Conservation (phyloP, 2,888 invertebrate genomes). For the Drosophila hamatofila region DNA sequence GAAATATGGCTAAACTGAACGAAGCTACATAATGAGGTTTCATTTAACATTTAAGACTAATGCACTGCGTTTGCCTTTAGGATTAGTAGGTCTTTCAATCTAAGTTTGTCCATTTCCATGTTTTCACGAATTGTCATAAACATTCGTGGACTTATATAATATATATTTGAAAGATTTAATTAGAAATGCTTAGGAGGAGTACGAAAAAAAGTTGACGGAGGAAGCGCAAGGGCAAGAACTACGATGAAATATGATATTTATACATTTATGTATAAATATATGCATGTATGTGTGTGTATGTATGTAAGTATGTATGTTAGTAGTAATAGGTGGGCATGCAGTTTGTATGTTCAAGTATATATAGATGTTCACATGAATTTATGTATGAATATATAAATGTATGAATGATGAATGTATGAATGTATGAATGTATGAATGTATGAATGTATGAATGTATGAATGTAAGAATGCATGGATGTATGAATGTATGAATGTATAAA, state of each 20-base stretch:
- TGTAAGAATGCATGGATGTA: background rate
- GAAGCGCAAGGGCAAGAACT: background rate
- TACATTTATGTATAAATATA: background rate
- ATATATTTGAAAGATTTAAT: background rate
- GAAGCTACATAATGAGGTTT: conserved; percentile 1
- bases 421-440: background rate
- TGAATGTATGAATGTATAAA: background rate
- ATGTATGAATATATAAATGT: background rate
- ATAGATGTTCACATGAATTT: too few species aligned
- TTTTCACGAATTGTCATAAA: background rate
- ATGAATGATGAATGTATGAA: background rate
- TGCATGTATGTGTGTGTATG: background rate
- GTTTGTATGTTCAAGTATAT: too few species aligned
- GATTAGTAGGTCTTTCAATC: background rate
- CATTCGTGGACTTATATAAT: background rate
- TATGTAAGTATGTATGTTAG: too few species aligned
- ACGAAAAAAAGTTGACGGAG: background rate
- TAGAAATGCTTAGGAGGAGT: background rate
- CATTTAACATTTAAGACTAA: background rate
- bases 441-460: background rate
- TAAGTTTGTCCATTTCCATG: background rate
- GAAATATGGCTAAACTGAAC: conserved; percentile 13
- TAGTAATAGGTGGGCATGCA: too few species aligned
- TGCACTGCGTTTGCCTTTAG: background rate
- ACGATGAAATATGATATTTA: too few species aligned